These are phyloP conservation scores for Drosophila equinoxialis DNA, from an alignment of 1,140 invertebrate genomes.

Conservation along the genomic window DNA sequence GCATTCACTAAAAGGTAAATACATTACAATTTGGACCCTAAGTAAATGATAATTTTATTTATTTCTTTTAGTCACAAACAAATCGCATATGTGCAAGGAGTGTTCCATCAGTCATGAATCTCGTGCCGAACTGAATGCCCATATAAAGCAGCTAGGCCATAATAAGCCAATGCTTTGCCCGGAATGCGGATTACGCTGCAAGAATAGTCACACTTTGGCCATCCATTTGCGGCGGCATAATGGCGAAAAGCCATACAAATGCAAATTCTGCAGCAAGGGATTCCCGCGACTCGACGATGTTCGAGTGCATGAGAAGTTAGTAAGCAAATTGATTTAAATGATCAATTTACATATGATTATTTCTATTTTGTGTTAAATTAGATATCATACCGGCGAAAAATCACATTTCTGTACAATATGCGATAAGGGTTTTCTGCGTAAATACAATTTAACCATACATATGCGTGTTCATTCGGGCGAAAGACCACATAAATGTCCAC, in stretches of 20 bases:
- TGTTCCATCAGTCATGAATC: slow-evolving; percentile 84
- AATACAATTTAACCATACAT: slow-evolving; percentile 84
- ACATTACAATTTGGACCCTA: too few relatives aligned
- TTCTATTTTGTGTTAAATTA: neutral
- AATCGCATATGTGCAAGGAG: slow-evolving; percentile 77
- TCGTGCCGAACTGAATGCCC: slow-evolving; percentile 84
- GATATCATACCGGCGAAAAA: slow-evolving; percentile 89
- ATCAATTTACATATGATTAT: neutral
- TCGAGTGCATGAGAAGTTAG: slow-evolving; percentile 82
- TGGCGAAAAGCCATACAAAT: slow-evolving; percentile 84
- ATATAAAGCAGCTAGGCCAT: slow-evolving; percentile 83
- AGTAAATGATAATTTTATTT: too few relatives aligned
- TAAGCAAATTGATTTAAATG: neutral
- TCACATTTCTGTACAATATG: slow-evolving; percentile 85
- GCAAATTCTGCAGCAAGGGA: slow-evolving; percentile 83
- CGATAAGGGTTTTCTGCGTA: slow-evolving; percentile 83
- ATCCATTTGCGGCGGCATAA: slow-evolving; percentile 84
- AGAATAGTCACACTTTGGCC: slow-evolving; percentile 83
- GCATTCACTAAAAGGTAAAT: too few relatives aligned
- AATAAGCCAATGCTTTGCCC: slow-evolving; percentile 84
- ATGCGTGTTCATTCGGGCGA: slow-evolving; percentile 84
- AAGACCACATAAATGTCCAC: slow-evolving; percentile 84
- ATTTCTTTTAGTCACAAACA: neutral
- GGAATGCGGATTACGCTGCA: slow-evolving; percentile 83
- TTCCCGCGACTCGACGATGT: slow-evolving; percentile 84